These are phyloP conservation scores for Nesogale talazaci DNA, from an alignment of 2,113 vertebrate species.

Conservation along the genomic window DNA sequence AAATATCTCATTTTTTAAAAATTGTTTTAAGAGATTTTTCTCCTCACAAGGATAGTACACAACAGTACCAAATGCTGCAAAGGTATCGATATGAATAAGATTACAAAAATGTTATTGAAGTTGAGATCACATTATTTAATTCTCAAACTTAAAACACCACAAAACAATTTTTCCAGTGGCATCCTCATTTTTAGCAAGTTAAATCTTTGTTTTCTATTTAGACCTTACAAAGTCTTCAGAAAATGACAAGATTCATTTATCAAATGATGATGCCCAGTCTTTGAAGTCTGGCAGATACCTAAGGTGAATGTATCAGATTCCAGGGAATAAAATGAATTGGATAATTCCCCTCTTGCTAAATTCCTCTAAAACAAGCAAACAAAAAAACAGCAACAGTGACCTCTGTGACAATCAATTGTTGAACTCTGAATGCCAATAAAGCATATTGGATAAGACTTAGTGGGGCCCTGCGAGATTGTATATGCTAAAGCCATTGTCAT, in stretches of 20 bases:
- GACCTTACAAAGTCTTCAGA: conserved; percentile 23
- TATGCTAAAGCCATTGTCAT: background rate
- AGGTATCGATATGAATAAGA: background rate
- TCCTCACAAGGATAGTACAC: background rate
- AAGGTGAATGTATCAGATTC: background rate
- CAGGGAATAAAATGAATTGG: background rate
- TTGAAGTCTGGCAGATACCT: background rate
- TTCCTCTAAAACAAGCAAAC: background rate
- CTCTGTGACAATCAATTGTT: background rate
- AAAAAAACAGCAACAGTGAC: background rate
- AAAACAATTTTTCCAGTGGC: conserved; percentile 16
- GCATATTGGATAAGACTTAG: background rate
- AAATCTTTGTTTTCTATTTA: conserved; percentile 1
- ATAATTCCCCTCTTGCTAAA: background rate
- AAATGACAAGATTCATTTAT: conserved; percentile 44
- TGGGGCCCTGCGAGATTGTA: background rate
- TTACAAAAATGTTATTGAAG: background rate
- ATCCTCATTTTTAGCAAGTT: background rate
- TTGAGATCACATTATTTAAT: background rate
- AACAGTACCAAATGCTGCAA: background rate
- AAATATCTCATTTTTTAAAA: background rate
- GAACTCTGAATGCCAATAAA: conserved; percentile 6
- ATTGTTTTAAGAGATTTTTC: conserved; percentile 13
- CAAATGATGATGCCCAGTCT: conserved; percentile 20
- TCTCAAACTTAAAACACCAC: conserved; percentile 44